Evolutionary conservation across 2,797 vertebrate genomes (phyloP), one percentile per base, ranked within the genome.

Genomic region (Acridotheres tristis): DNA sequence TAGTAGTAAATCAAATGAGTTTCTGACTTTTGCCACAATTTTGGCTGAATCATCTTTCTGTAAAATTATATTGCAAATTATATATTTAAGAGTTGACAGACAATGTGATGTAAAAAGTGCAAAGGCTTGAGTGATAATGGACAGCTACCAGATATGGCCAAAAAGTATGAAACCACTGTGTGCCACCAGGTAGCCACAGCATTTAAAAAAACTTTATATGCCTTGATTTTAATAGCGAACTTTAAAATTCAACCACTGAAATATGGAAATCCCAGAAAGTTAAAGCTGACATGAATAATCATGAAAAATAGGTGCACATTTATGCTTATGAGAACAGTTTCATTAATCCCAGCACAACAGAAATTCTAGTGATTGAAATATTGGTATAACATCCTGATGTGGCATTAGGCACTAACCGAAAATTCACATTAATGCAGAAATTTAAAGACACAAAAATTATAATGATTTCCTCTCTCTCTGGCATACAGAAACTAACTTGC

Each of bases 131-230:
- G 6, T 18, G 30, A 21, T 54, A 68, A 23, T 7, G 22, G 10
- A 19, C 14, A 68, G 3, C 0, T 1, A 59, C 13, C 53, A 16
- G 10, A 9, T 32, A 43, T 9, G 11, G 27, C 6, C 3, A 2
- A 63, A 59, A 87, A 42, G 2, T 9, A 27, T n/a, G 43, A 61
- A 77, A 40, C 16, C 12, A 74, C 25, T 45, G 57, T 19, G 29
- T 54, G 43, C 6, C 14, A 38, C 4, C 22, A 75, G 17, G 20
- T 14, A 59, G 18, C 14, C 40, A 80, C 5, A 74, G 16, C 5
- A 65, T 69, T 77, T 65, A 62, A 53, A 63, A 63, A 51, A 58
- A 15, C 0, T 0, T 83, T 47, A 59, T 61, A 43, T 5, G 3
- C 10, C 11, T 55, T 76, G n/a, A 65, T 75, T 95, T 62, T 86